phyloP scores from a whole-genome alignment of 2,888 invertebrate genomes.

The Acronicta leporina region DNA sequence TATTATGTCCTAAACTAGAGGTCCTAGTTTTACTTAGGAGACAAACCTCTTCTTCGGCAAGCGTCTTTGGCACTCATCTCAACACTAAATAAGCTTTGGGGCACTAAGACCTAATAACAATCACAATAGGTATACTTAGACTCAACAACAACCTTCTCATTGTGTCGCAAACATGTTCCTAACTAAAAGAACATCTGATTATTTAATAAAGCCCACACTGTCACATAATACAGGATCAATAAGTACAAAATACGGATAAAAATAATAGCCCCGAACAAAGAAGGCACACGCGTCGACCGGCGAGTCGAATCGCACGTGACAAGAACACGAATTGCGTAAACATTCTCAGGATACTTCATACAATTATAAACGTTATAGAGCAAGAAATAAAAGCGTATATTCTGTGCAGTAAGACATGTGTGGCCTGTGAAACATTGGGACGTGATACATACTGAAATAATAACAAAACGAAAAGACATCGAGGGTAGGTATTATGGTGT shows the following conservation, averaged over 20 bases:
- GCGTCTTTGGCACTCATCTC: no score
- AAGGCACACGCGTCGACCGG: slow-evolving; percentile 70
- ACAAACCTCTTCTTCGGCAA: no score
- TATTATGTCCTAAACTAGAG: no score
- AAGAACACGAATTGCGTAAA: slow-evolving; percentile 75
- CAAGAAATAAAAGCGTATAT: slow-evolving; percentile 47
- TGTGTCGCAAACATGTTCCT: slow-evolving; percentile 31
- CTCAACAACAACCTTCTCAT: background rate
- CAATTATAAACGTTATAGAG: slow-evolving; percentile 61
- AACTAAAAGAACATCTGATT: slow-evolving; percentile 65
- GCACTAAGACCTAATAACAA: no score
- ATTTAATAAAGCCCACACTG: slow-evolving; percentile 76
- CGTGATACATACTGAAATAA: slow-evolving; percentile 77
- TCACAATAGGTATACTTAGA: no score
- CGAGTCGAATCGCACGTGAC: slow-evolving; percentile 81
- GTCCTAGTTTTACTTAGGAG: no score
- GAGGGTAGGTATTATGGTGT: slow-evolving; percentile 63
- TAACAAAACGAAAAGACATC: slow-evolving; percentile 67
- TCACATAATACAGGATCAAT: slow-evolving; percentile 78
- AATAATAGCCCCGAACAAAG: slow-evolving; percentile 78
- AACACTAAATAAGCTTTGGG: no score
- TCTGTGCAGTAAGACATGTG: slow-evolving; percentile 43
- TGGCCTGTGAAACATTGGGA: slow-evolving; percentile 70
- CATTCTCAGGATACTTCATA: slow-evolving; percentile 57
- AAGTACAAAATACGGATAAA: slow-evolving; percentile 82